A percentile compares a stretch with the other conserved stretches of the same genome.
These are phyloP conservation scores for Laticauda laticaudata DNA, from an alignment of 2,113 vertebrate species.

Conservation along the genomic window DNA sequence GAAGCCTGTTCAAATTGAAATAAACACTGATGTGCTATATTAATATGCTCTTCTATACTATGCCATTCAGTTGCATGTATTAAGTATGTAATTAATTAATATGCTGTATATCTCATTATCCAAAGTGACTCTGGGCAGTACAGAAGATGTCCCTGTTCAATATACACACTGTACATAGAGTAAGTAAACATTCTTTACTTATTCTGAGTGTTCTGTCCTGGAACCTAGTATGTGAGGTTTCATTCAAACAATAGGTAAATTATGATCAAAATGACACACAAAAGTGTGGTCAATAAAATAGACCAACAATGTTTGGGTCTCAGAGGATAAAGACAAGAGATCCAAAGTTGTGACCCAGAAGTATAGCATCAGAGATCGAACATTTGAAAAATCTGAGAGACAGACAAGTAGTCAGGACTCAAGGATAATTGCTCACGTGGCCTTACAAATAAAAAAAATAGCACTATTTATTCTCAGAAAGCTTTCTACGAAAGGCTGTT, in stretches of 20 bases:
- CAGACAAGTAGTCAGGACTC: not conserved
- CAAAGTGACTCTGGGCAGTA: not conserved
- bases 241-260: not conserved
- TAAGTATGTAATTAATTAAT: not conserved
- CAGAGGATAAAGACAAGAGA: not conserved
- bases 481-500: not conserved
- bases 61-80: not conserved
- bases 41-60: not conserved
- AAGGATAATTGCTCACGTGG: not conserved
- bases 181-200: slow-evolving; percentile 10
- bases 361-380: not conserved
- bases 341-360: not conserved
- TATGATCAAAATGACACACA: not conserved
- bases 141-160: not conserved
- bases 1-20: not conserved
- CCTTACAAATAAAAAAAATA: not conserved
- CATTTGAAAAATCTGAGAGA: not conserved
- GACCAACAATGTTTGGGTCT: not conserved
- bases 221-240: not conserved
- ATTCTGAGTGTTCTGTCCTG: not conserved
- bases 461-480: not conserved
- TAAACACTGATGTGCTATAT: not conserved
- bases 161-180: not conserved
- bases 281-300: not conserved
- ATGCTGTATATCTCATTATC: not conserved